Conservation (phyloP, 2,888 invertebrate species). For the Trachelus tabidus region DNA sequence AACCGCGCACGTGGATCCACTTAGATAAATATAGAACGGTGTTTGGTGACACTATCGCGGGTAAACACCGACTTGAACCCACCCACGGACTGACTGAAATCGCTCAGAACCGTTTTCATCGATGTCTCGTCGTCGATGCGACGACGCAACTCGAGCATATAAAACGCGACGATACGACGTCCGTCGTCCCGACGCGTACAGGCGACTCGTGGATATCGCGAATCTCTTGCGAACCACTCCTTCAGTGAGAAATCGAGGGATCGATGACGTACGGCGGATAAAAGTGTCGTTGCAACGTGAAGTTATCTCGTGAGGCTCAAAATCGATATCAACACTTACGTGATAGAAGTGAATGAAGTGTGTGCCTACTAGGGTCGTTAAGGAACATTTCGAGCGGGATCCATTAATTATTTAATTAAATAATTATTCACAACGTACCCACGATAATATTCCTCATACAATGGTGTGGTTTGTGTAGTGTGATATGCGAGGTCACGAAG, state of each 20-base stretch:
- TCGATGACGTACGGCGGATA: not conserved
- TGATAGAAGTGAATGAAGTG: not conserved
- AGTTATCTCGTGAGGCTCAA: not conserved
- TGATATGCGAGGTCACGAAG: slow-evolving; percentile 29
- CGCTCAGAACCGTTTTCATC: slow-evolving; percentile 10
- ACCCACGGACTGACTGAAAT: slow-evolving; percentile 1
- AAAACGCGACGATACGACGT: not conserved
- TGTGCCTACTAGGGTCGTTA: not conserved
- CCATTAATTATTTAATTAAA: not conserved
- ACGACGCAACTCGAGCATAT: not conserved
- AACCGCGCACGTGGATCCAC: slow-evolving; percentile 47
- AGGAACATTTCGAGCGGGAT: not conserved
- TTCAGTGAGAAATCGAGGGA: not conserved
- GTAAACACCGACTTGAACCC: slow-evolving; percentile 8
- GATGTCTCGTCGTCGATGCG: slow-evolving; percentile 6
- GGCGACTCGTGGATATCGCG: not conserved
- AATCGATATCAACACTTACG: not conserved
- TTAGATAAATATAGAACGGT: slow-evolving; percentile 51
- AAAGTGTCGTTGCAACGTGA: not conserved
- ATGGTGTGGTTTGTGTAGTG: slow-evolving; percentile 6
- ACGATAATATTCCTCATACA: not conserved
- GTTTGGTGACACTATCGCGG: slow-evolving; percentile 40
- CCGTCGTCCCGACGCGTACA: not conserved
- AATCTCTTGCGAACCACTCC: not conserved
- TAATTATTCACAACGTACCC: not conserved